phyloP scores from a whole-genome alignment of 2,797 vertebrate genomes.

The Tachyglossus aculeatus region DNA sequence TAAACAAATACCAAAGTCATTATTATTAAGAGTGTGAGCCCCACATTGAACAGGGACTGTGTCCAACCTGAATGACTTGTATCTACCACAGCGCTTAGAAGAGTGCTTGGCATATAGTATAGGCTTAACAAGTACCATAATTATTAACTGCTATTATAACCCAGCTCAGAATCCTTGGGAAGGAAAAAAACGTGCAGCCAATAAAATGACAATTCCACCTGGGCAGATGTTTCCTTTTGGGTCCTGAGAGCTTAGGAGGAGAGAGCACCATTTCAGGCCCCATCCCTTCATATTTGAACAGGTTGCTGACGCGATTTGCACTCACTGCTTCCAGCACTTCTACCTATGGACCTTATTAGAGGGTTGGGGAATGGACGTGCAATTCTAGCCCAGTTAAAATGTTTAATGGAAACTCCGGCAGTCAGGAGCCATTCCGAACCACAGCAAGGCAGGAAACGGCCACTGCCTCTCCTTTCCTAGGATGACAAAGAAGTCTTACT shows the following conservation, averaged over 20 bases:
- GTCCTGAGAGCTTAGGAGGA: conserved; percentile 34
- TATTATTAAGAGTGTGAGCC: too few relatives aligned
- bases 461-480: conserved; percentile 6
- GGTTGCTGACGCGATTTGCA: conserved; percentile 39
- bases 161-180: not conserved
- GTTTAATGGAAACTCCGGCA: not conserved
- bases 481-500: conserved; percentile 2
- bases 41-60: too few relatives aligned
- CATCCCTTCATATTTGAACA: conserved; percentile 49
- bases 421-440: not conserved
- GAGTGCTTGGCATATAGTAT: too few relatives aligned
- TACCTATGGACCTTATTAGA: not conserved
- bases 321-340: conserved; percentile 15
- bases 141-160: too few relatives aligned
- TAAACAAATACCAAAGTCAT: too few relatives aligned
- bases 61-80: too few relatives aligned
- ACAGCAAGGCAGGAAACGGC: conserved; percentile 22
- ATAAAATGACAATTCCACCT: conserved; percentile 47
- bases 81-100: too few relatives aligned
- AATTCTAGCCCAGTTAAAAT: conserved; percentile 8
- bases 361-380: not conserved
- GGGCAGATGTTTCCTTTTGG: conserved; percentile 58
- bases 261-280: conserved; percentile 30
- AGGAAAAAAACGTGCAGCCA: conserved; percentile 29
- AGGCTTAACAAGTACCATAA: too few relatives aligned